Conservation (phyloP, 2,888 invertebrate species). For the Acholoe squamosa region DNA sequence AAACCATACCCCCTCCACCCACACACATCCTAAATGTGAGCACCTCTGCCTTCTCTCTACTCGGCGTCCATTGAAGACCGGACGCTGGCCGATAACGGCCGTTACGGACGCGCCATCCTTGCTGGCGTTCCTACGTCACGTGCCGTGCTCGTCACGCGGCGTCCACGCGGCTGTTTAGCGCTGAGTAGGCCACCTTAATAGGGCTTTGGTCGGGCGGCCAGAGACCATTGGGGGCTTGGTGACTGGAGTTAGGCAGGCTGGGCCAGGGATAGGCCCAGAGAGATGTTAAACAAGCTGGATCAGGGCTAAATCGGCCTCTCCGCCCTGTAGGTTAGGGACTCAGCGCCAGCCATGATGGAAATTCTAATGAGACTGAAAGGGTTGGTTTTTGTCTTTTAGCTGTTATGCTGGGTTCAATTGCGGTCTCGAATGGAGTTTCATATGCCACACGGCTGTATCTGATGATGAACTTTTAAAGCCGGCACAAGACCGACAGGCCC, state of each 20-base stretch:
- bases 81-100: not conserved
- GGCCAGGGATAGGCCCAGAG: not conserved
- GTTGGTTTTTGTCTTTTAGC: not conserved
- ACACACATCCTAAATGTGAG: not conserved
- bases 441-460: too few relatives aligned
- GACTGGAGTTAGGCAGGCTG: not conserved
- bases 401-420: too few relatives aligned
- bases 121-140: not conserved
- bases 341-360: constrained; percentile 9
- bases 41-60: not conserved
- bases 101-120: constrained; percentile 4
- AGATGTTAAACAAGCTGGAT: constrained; percentile 22
- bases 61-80: not conserved
- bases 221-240: not conserved
- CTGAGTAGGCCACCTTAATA: constrained; percentile 38
- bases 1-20: not conserved
- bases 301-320: not conserved
- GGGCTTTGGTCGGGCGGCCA: constrained; percentile 36
- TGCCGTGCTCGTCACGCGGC: constrained; percentile 35
- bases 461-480: too few relatives aligned
- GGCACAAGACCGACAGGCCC: too few relatives aligned
- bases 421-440: too few relatives aligned
- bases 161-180: constrained; percentile 33
- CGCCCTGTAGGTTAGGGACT: not conserved
- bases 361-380: not conserved